Evolutionary conservation across 2,113 vertebrate species (phyloP).

Genomic region (Polypterus bichir): DNA sequence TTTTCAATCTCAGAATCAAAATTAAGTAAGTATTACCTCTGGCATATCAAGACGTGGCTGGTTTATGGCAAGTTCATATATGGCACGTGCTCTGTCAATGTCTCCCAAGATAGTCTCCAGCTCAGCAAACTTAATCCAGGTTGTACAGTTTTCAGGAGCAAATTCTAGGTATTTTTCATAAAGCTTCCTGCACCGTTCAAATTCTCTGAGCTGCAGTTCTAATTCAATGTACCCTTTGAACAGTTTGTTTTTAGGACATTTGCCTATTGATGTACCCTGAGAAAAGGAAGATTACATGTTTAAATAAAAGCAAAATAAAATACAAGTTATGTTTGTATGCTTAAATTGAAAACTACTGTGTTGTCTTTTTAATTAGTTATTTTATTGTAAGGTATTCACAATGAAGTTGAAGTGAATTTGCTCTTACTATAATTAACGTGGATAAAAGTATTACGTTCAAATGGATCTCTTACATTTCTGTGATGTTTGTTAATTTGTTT

Average conservation of each 20-base stretch:
- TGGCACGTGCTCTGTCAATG: slow-evolving; percentile 70
- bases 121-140: slow-evolving; percentile 96
- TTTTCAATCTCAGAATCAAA: not conserved
- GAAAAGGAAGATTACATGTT: slow-evolving; percentile 8
- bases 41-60: slow-evolving; percentile 94
- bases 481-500: too few relatives aligned
- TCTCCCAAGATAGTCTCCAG: slow-evolving; percentile 92
- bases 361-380: too few relatives aligned
- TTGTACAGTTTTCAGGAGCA: slow-evolving; percentile 85
- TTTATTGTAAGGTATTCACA: too few relatives aligned
- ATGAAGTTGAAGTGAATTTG: too few relatives aligned
- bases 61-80: slow-evolving; percentile 87
- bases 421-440: too few relatives aligned
- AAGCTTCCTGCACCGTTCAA: slow-evolving; percentile 91
- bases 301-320: too few relatives aligned
- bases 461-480: too few relatives aligned
- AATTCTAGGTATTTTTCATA: slow-evolving; percentile 96
- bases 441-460: too few relatives aligned
- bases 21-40: slow-evolving; percentile 51
- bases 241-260: slow-evolving; percentile 93
- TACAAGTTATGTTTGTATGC: too few relatives aligned
- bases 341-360: too few relatives aligned
- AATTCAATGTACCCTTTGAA: slow-evolving; percentile 95
- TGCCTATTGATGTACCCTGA: slow-evolving; percentile 83
- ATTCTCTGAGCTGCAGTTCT: slow-evolving; percentile 87